Evolutionary conservation across 2,113 vertebrate species (phyloP).

Genomic region (Sula dactylatra): DNA sequence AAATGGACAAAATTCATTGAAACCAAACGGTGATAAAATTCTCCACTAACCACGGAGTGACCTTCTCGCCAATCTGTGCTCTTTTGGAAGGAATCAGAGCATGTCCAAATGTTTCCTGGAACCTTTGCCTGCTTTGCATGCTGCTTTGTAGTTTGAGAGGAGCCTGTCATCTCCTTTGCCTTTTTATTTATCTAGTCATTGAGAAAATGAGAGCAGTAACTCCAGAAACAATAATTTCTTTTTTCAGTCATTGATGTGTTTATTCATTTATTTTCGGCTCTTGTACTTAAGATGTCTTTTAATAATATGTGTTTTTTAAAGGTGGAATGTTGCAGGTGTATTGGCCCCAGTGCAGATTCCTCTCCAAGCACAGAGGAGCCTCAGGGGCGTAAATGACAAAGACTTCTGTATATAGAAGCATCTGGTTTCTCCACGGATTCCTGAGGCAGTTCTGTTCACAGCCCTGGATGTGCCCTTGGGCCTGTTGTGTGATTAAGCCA

Average conservation of each 20-base stretch:
- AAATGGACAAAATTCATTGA: neutral
- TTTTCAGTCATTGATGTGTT: neutral
- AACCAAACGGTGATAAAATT: neutral
- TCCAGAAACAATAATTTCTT: neutral
- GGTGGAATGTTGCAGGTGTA: neutral
- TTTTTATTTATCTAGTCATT: neutral
- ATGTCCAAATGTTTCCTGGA: neutral
- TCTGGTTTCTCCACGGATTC: neutral
- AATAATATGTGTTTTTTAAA: neutral
- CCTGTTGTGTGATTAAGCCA: neutral
- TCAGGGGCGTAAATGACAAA: neutral
- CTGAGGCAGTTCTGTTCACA: neutral
- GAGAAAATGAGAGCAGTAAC: neutral
- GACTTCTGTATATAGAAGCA: neutral
- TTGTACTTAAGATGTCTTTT: neutral
- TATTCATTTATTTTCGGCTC: neutral
- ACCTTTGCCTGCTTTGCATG: neutral
- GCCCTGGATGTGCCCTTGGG: neutral
- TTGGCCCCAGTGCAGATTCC: neutral
- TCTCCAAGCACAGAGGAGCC: neutral
- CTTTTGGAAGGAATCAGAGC: neutral
- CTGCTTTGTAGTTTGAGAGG: neutral
- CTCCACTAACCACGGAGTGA: neutral
- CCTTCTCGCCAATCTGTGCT: neutral
- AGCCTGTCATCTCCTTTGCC: neutral